Conservation (phyloP, 2,888 invertebrate species). For the Drosophila flavopinicola region DNA sequence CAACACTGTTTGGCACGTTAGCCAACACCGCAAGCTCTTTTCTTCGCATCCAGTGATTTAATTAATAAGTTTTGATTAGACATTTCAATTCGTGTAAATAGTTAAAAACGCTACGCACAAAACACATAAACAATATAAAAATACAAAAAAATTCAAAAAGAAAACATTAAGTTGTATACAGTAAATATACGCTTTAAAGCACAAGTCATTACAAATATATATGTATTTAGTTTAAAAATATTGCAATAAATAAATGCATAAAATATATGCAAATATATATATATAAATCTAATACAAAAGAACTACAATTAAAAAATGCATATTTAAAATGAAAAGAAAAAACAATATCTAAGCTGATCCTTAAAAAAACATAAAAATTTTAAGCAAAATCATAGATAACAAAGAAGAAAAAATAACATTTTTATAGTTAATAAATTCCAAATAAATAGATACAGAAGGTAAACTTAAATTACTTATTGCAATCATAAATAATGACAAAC, state of each 20-base stretch:
- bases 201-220: constrained; percentile 75
- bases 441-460: constrained; percentile 26
- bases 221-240: constrained; percentile 58
- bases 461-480: constrained; percentile 60
- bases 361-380: constrained; percentile 8
- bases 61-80: constrained; percentile 71
- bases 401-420: constrained; percentile 28
- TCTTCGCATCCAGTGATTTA: constrained; percentile 82
- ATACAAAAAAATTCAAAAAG: constrained; percentile 21
- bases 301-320: constrained; percentile 31
- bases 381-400: constrained; percentile 14
- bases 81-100: constrained; percentile 58
- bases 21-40: constrained; percentile 15
- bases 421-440: constrained; percentile 59
- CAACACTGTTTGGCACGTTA: constrained; percentile 12
- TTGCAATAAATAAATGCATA: constrained; percentile 18
- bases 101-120: constrained; percentile 36
- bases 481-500: constrained; percentile 44
- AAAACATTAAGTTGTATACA: constrained; percentile 48
- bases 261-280: neutral
- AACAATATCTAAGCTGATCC: constrained; percentile 23
- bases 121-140: constrained; percentile 14
- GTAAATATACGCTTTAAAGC: constrained; percentile 64
- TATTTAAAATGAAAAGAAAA: constrained; percentile 20
- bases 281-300: constrained; percentile 5